Evolutionary conservation across 2,797 vertebrate genomes (phyloP).

Genomic region (Cynopterus sphinx): DNA sequence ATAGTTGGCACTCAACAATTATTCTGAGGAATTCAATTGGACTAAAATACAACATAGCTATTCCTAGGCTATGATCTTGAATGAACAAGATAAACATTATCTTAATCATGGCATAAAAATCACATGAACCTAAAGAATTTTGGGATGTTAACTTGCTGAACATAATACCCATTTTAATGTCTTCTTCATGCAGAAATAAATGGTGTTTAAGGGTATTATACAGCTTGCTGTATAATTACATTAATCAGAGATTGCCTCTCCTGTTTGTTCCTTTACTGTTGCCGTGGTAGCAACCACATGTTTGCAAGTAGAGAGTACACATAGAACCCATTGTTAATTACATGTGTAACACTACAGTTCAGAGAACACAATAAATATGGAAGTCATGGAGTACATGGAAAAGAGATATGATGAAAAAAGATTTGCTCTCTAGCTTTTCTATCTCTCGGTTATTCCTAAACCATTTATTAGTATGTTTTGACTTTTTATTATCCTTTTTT

Average conservation of each 20-base stretch:
- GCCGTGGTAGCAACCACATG: constrained; percentile 85
- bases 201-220: constrained; percentile 84
- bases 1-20: constrained; percentile 41
- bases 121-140: constrained; percentile 74
- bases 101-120: constrained; percentile 62
- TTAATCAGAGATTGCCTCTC: constrained; percentile 85
- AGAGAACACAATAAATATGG: constrained; percentile 82
- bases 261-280: constrained; percentile 84
- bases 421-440: constrained; percentile 42
- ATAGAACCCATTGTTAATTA: constrained; percentile 84
- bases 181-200: constrained; percentile 83
- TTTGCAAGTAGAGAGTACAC: constrained; percentile 83
- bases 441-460: constrained; percentile 68
- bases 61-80: constrained; percentile 69
- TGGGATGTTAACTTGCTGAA: constrained; percentile 75
- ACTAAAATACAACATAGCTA: constrained; percentile 53
- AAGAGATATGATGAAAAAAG: constrained; percentile 71
- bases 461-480: constrained; percentile 40
- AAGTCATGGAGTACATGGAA: constrained; percentile 77
- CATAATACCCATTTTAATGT: constrained; percentile 78
- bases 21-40: constrained; percentile 46
- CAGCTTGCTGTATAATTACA: constrained; percentile 84
- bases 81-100: constrained; percentile 71
- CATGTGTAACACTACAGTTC: constrained; percentile 81
- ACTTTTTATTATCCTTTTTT: constrained; percentile 63